Evolutionary conservation across 2,113 vertebrate genomes (phyloP).

Genomic region (Amphiprion percula): DNA sequence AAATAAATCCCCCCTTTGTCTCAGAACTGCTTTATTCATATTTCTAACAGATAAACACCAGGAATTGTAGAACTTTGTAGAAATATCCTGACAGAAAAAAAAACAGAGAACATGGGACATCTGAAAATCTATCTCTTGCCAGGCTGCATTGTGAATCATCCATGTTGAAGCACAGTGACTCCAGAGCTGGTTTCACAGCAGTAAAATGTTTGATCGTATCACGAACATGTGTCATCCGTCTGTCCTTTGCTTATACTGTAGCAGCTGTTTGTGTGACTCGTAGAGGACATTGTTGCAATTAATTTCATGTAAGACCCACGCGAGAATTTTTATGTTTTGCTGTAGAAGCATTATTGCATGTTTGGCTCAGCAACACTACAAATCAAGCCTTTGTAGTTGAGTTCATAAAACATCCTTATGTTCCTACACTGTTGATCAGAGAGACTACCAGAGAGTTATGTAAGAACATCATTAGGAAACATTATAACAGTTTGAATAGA

Average conservation of each 20-base stretch:
- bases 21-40: slow-evolving; percentile 27
- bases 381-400: slow-evolving; percentile 18
- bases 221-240: slow-evolving; percentile 47
- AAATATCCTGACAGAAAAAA: background rate
- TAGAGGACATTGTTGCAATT: slow-evolving; percentile 62
- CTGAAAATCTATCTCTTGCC: slow-evolving; percentile 13
- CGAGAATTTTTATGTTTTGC: slow-evolving; percentile 44
- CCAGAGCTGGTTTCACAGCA: slow-evolving; percentile 29
- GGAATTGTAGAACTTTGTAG: background rate
- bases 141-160: slow-evolving; percentile 25
- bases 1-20: slow-evolving; percentile 27
- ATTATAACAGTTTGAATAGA: background rate
- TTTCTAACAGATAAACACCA: slow-evolving; percentile 23
- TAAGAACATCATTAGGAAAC: background rate
- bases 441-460: background rate
- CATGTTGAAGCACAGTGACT: slow-evolving; percentile 11
- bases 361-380: background rate
- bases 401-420: background rate
- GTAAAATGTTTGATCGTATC: slow-evolving; percentile 66
- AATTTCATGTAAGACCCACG: slow-evolving; percentile 52
- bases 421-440: background rate
- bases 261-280: slow-evolving; percentile 53
- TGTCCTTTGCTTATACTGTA: slow-evolving; percentile 44
- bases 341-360: slow-evolving; percentile 6
- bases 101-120: slow-evolving; percentile 19